phyloP scores from a whole-genome alignment of 2,113 vertebrate species.

The Serinus canaria region DNA sequence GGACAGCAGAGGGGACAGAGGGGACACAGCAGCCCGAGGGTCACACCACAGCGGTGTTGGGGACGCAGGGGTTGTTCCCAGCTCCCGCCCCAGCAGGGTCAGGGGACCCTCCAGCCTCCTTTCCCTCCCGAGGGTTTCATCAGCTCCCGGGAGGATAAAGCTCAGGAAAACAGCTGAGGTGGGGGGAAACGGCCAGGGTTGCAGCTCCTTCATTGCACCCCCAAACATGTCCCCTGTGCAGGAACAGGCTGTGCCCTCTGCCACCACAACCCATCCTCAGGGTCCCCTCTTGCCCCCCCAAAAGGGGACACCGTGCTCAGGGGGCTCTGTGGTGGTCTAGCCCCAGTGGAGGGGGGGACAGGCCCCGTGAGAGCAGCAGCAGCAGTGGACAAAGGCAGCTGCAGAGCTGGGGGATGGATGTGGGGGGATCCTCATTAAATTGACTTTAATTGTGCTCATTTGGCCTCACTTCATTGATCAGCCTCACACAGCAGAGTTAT shows the following conservation, averaged over 20 bases:
- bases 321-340: background rate
- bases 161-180: background rate
- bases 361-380: background rate
- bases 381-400: background rate
- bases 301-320: background rate
- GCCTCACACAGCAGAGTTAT: background rate
- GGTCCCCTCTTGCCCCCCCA: background rate
- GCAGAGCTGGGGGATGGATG: background rate
- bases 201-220: background rate
- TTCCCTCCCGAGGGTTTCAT: accelerated
- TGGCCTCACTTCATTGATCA: conserved; percentile 61
- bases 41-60: background rate
- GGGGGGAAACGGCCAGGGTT: accelerated
- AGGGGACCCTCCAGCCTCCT: background rate
- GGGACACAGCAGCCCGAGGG: accelerated
- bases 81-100: accelerated
- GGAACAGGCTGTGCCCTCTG: too few species aligned
- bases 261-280: accelerated
- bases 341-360: background rate
- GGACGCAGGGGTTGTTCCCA: background rate
- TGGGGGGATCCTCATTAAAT: conserved; percentile 20
- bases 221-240: background rate
- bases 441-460: conserved; percentile 71
- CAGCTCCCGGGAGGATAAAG: background rate
- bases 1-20: background rate